Base-by-base conservation (phyloP, 2,113 vertebrate genomes). In the Ceratotherium simum region DNA sequence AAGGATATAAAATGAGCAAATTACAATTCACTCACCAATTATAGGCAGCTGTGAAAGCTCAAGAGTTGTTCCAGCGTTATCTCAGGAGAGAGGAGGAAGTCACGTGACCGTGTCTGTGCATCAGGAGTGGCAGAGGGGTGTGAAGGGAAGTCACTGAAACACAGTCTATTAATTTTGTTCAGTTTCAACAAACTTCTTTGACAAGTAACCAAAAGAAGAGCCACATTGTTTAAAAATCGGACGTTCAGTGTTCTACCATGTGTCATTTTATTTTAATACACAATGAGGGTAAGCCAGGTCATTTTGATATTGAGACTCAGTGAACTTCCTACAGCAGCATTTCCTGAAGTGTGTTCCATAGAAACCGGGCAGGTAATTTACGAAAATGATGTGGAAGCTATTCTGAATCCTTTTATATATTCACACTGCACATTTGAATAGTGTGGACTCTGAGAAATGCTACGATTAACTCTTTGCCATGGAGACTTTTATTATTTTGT, bases 1-100 rank as follows among this genome's bases (percentile, higher is more conserved):
- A 95, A 92, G 73, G 42, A 95, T 60, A 94, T 46, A 75, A 96
- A 97, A 97, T 94, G 96, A 90, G 83, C 51, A 90, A 95, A 85
- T 88, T 91, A 81, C 75, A 81, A 76, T 95, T 94, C 70, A 93
- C 51, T 95, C 56, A 93, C 58, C 82, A 87, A 67, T 72, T 92
- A 67, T 11, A 90, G 36, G 75, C 92, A 97, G 90, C 31, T 93
- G 56, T 91, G 64, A 96, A 90, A 67, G 18, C 54, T 79, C 4
- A 58, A 89, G 36, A 95, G 70, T 86, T 92, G 62, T 60, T 81
- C 92, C 58, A 84, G 79, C 5, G 0, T 82, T 58, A 80, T 81
- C 85, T 87, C 79, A 33, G 81, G n/a, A 72, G 33, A 80, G 21
- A 93, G 87, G 25, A 48, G n/a, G n/a, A 65, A 78, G 39, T 79